Evolutionary conservation across 1,140 invertebrate genomes (phyloP).

Genomic region (Drosophila novamexicana): DNA sequence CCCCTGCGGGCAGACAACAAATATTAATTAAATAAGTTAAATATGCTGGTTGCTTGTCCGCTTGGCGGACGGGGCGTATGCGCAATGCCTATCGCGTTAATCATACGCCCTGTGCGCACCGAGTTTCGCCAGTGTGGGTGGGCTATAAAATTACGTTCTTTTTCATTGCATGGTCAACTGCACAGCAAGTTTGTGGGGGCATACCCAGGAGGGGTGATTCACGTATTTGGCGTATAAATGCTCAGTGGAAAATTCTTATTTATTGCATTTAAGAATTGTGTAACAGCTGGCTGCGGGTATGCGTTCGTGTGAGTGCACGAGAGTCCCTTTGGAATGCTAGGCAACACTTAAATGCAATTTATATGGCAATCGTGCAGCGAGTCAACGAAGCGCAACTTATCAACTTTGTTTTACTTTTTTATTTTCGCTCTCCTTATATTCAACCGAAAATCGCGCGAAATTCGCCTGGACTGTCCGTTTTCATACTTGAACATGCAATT

Average conservation of each 20-base stretch:
- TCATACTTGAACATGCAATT: constrained; percentile 6
- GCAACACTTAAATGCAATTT: constrained; percentile 70
- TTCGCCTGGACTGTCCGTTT: not conserved
- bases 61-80: constrained; percentile 26
- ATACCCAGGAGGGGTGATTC: constrained; percentile 9
- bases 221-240: constrained; percentile 57
- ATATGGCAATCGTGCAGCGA: constrained; percentile 44
- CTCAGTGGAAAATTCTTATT: constrained; percentile 59
- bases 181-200: constrained; percentile 4
- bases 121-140: constrained; percentile 5
- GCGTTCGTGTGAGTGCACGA: not conserved
- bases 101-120: constrained; percentile 31
- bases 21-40: constrained; percentile 57
- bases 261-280: constrained; percentile 65
- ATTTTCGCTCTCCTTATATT: constrained; percentile 17
- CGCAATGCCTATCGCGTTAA: constrained; percentile 49
- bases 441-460: constrained; percentile 53
- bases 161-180: constrained; percentile 11
- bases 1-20: constrained; percentile 30
- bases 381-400: constrained; percentile 36
- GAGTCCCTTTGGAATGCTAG: constrained; percentile 27
- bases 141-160: constrained; percentile 47
- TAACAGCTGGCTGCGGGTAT: constrained; percentile 15
- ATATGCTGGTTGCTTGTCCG: constrained; percentile 30
- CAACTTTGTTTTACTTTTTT: constrained; percentile 15